Conservation (phyloP, 2,888 invertebrate genomes). For the Holacanthella duospinosa region DNA sequence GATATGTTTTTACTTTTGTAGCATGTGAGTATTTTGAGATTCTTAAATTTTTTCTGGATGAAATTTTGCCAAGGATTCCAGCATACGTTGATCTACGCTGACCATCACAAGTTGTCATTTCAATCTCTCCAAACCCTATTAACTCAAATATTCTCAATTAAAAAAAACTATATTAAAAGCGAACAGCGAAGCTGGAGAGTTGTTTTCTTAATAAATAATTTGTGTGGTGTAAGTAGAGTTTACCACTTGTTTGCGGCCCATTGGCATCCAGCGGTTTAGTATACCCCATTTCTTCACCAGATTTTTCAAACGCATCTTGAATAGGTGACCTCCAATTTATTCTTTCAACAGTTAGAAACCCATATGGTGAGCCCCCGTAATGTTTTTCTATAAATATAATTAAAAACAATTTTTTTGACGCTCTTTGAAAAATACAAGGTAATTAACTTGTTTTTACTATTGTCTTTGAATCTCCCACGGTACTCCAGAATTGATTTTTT, state of each 20-base stretch:
- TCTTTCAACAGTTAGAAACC: constrained; percentile 9
- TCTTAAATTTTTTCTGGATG: constrained; percentile 20
- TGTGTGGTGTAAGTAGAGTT: neutral
- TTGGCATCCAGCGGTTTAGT: constrained; percentile 22
- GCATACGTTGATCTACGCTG: constrained; percentile 24
- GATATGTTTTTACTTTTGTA: constrained; percentile 15
- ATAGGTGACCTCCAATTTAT: constrained; percentile 13
- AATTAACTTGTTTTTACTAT: too few species aligned
- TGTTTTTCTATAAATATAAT: constrained; percentile 17
- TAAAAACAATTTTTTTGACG: neutral
- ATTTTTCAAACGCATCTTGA: constrained; percentile 19
- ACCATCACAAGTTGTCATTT: constrained; percentile 26
- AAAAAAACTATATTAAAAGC: too few species aligned
- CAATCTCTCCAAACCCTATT: constrained; percentile 18
- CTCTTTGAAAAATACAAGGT: too few species aligned
- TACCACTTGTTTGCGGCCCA: constrained; percentile 24
- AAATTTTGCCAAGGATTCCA: constrained; percentile 26
- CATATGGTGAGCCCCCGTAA: constrained; percentile 19
- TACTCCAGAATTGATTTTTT: neutral
- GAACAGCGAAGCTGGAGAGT: too few species aligned
- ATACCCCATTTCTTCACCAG: constrained; percentile 28
- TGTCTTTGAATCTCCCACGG: neutral
- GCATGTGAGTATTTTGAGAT: constrained; percentile 30
- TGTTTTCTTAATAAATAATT: neutral
- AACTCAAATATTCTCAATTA: neutral